Conservation (phyloP, 2,113 vertebrate genomes). For the Choloepus hoffmanni region DNA sequence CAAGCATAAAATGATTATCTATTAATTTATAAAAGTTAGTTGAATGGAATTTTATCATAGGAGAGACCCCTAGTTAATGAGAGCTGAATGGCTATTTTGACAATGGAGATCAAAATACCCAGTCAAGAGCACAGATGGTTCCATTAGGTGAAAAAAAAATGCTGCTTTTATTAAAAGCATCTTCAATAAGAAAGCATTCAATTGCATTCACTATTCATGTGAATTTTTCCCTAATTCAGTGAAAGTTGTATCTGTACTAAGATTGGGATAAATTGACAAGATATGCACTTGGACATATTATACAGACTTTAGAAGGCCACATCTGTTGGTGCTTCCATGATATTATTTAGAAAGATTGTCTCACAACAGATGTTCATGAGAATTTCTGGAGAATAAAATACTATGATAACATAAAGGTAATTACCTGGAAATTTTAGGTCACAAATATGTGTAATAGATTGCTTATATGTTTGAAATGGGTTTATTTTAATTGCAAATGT, state of each 20-base stretch:
- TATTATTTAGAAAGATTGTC: slow-evolving; percentile 39
- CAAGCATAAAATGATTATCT: background rate
- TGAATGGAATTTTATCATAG: background rate
- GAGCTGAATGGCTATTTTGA: background rate
- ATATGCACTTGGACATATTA: background rate
- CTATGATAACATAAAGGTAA: background rate
- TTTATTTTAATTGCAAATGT: too few species aligned
- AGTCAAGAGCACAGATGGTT: slow-evolving; percentile 1
- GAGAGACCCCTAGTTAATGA: background rate
- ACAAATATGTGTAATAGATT: background rate
- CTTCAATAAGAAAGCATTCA: background rate
- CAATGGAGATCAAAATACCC: background rate
- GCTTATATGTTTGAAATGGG: background rate
- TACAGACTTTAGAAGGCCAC: background rate
- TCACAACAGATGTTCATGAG: slow-evolving; percentile 29
- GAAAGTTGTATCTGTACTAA: background rate
- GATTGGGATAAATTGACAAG: background rate
- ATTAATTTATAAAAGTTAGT: background rate
- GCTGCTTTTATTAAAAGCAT: background rate
- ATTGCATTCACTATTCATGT: too few species aligned
- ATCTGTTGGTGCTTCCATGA: background rate
- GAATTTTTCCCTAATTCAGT: slow-evolving; percentile 9
- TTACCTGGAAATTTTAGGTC: background rate
- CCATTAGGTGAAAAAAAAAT: background rate
- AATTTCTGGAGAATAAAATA: slow-evolving; percentile 55